Evolutionary conservation across 35 echinoderm and acorn worm species (phyloP).

Genomic region (Apostichopus japonicus): DNA sequence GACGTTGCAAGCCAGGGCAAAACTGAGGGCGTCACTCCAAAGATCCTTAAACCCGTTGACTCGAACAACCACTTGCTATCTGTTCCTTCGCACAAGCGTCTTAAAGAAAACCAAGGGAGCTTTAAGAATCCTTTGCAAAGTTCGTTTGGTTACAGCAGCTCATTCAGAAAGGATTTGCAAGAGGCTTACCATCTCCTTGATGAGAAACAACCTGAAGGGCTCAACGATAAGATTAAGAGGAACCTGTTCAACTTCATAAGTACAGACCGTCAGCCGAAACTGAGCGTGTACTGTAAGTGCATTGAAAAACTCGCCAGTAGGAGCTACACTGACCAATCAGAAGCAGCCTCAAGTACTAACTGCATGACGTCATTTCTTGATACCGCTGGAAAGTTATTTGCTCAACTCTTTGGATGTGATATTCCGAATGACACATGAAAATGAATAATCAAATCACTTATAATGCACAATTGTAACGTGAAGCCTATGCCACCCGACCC

Average conservation of each 20-base stretch:
- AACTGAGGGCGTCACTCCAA: no score
- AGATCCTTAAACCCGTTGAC: no score
- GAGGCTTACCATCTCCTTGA: not conserved
- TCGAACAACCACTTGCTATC: no score
- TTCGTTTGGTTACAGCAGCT: no score
- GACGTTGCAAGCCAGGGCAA: no score
- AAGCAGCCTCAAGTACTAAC: not conserved
- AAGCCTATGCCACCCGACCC: no score
- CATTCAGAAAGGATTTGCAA: not conserved
- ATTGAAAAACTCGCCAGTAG: not conserved
- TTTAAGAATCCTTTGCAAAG: no score
- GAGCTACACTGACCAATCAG: not conserved
- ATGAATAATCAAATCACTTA: no score
- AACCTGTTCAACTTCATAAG: not conserved
- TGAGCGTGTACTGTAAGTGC: not conserved
- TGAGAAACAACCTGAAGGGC: not conserved
- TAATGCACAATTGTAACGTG: no score
- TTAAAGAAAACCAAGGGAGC: no score
- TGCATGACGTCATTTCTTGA: not conserved
- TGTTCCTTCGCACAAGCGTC: no score
- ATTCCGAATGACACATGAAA: not conserved
- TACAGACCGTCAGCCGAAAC: not conserved
- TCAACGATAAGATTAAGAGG: not conserved
- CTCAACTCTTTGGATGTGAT: not conserved
- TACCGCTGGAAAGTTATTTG: not conserved